Percentiles rank a stretch among this genome's conserved stretches.
These are phyloP conservation scores for Engraulis encrasicolus DNA, from an alignment of 2,113 vertebrate genomes.

Conservation along the genomic window DNA sequence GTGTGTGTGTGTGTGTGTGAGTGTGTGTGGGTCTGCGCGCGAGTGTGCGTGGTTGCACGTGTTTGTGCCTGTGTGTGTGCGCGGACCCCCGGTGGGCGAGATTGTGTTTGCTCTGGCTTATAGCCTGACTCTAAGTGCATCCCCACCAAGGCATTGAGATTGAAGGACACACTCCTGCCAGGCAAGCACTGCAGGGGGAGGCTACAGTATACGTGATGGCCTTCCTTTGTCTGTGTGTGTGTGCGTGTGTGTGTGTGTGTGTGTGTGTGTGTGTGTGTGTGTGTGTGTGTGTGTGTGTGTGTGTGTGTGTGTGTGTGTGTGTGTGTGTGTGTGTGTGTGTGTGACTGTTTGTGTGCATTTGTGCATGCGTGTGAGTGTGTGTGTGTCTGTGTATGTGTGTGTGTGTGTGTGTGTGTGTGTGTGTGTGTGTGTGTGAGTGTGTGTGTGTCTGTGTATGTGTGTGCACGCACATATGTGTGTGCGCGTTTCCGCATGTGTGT, in stretches of 20 bases:
- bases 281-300: neutral
- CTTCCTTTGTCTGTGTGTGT: conserved; percentile 34
- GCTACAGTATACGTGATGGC: conserved; percentile 23
- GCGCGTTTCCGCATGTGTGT: no score
- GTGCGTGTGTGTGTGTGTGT: conserved; percentile 8
- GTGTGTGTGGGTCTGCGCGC: no score
- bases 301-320: conserved; percentile 38
- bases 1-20: no score
- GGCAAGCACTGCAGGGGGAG: conserved; percentile 52
- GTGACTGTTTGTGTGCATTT: no score
- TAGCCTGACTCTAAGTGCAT: conserved; percentile 60
- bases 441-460: no score
- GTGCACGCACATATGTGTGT: no score
- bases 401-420: no score
- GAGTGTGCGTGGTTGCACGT: no score
- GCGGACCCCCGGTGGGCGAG: conserved; percentile 57
- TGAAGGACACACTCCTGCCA: conserved; percentile 56
- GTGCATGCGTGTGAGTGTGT: no score
- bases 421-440: no score
- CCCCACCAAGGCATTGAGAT: conserved; percentile 62
- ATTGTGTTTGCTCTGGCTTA: conserved; percentile 65
- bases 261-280: neutral
- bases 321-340: no score
- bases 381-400: no score
- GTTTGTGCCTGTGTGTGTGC: conserved; percentile 60